These are phyloP conservation scores for Apis dorsata DNA, from an alignment of 1,140 invertebrate genomes.

Conservation along the genomic window DNA sequence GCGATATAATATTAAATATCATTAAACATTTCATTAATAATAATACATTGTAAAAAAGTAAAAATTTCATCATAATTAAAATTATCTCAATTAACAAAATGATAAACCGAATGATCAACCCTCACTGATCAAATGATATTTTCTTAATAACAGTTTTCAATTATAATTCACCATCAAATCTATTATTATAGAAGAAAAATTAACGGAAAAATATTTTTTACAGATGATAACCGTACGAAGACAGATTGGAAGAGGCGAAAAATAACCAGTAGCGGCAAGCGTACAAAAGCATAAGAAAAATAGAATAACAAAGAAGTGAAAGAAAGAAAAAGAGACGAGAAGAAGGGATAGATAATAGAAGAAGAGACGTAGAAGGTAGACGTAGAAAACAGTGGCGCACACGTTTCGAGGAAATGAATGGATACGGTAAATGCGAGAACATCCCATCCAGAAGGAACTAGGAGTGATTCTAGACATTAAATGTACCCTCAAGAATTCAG, in stretches of 20 bases:
- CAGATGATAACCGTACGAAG: constrained; percentile 10
- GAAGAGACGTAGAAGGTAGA: neutral
- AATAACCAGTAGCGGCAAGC: constrained; percentile 3
- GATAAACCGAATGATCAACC: too few species aligned
- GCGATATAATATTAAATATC: too few species aligned
- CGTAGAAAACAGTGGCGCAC: neutral
- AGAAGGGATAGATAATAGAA: neutral
- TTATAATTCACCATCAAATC: too few species aligned
- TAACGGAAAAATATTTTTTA: constrained; percentile 42
- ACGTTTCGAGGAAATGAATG: constrained; percentile 56
- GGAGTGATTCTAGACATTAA: constrained; percentile 54
- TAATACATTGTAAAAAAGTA: neutral
- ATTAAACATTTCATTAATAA: too few species aligned
- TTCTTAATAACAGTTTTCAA: neutral
- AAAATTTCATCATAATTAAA: neutral
- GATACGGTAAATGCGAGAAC: constrained; percentile 51
- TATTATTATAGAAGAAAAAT: neutral
- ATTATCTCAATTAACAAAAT: neutral
- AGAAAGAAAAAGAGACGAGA: neutral
- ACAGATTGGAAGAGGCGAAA: neutral
- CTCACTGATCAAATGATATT: neutral
- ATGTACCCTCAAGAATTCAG: constrained; percentile 59
- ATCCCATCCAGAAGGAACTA: constrained; percentile 34
- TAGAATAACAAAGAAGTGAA: neutral
- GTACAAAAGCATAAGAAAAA: too few species aligned